These are phyloP conservation scores for Drosophila tanythrix DNA, from an alignment of 2,888 invertebrate species.

Conservation along the genomic window DNA sequence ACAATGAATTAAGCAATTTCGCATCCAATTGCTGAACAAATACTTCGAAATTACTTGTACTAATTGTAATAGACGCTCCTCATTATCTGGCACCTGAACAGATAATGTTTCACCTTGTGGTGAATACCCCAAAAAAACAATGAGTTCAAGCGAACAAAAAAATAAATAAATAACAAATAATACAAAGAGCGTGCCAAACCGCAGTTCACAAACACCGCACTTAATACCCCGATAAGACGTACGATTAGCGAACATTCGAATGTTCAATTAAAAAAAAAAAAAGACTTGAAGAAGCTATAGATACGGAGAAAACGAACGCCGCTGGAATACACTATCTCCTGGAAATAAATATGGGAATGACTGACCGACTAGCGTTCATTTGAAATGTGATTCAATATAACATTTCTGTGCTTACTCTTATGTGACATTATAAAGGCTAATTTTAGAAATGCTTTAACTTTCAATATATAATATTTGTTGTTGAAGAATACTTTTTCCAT, in stretches of 20 bases:
- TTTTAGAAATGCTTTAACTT: neutral
- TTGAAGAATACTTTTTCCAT: neutral
- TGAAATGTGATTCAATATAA: neutral
- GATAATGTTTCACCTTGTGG: conserved; percentile 68
- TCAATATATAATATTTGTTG: neutral
- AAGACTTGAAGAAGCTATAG: neutral
- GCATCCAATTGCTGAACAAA: conserved; percentile 32
- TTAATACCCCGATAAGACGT: conserved; percentile 74
- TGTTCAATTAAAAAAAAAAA: conserved; percentile 48
- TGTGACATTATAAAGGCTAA: neutral
- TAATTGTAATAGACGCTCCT: conserved; percentile 64
- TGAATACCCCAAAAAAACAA: conserved; percentile 72
- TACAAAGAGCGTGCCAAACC: conserved; percentile 63
- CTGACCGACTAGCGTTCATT: neutral
- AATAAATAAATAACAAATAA: neutral
- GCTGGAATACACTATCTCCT: conserved; percentile 18
- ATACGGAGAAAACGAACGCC: neutral
- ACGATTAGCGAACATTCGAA: conserved; percentile 60
- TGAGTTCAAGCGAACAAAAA: conserved; percentile 38
- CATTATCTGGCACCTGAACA: conserved; percentile 46
- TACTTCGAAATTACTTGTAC: conserved; percentile 69
- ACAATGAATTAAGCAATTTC: neutral
- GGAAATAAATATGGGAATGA: neutral
- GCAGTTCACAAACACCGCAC: conserved; percentile 68
- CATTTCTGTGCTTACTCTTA: neutral